Evolutionary conservation across 2,113 vertebrate species (phyloP), one percentile per base, ranked within the genome.

Genomic region (Anoplopoma fimbria): DNA sequence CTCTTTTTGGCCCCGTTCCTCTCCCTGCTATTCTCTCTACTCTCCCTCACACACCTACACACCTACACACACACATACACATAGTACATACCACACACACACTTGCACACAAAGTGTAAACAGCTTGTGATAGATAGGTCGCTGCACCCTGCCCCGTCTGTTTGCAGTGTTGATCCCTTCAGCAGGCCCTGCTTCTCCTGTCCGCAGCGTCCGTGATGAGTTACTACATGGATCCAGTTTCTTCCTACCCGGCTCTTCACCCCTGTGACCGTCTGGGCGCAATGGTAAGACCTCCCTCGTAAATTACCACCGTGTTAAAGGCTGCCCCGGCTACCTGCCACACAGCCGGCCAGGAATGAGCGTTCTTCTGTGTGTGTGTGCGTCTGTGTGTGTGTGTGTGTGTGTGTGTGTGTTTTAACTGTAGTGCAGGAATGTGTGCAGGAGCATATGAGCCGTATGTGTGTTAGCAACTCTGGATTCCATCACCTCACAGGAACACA

Each of bases 211-310:
- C 49, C 85, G 90, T 81, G 89, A 99, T 99, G 98, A 99, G 96
- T 95, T 98, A 99, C 95, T 98, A 97, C 81, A 81, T 95, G 96
- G 96, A 98, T 94, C 93, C 96, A 47, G 74, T 96, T 88, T 93
- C 95, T 4, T 92, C 93, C 83, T 95, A 79, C 76, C 69, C 94
- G 19, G 92, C 92, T 83, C 93, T 96, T 89, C 97, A 96, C 74
- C 90, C 95, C 69, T 89, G 94, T 33, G 87, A 95, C 88, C 94
- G 95, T 81, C 95, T 97, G 80, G 94, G 92, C 40, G 61, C 89
- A 70, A 90, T 92, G 97, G 98, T 99, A 96, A 97, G 97, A 94
- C 89, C 92, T 84, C 69, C 76, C 88, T 89, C 90, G 53, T 96
- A 95, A 95, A 96, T 95, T 91, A 94, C 75, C 82, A 63, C 80